A percentile compares a stretch with the other conserved stretches of the same genome.
Conservation (phyloP, 1,140 invertebrate species). For the Drosophila sulfurigaster region DNA sequence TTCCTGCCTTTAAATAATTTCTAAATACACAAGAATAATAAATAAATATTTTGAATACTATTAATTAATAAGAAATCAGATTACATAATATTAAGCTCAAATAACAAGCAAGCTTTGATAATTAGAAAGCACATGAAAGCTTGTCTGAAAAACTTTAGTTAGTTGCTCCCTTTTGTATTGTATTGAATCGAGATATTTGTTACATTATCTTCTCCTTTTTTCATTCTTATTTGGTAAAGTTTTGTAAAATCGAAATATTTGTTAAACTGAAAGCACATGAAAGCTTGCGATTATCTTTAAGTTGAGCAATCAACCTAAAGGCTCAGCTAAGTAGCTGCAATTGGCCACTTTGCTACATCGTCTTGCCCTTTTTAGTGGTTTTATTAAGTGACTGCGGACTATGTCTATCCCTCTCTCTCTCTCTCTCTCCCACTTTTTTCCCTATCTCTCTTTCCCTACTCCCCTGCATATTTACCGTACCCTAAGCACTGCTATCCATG, state of each 20-base stretch:
- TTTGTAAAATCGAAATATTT: no score
- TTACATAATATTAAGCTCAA: no score
- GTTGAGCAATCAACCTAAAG: background rate
- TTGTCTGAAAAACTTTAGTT: no score
- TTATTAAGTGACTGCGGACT: background rate
- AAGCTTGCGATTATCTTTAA: background rate
- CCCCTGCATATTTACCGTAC: background rate
- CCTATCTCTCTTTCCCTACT: background rate
- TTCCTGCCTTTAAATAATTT: no score
- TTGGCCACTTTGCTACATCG: background rate
- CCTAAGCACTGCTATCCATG: slow-evolving; percentile 46
- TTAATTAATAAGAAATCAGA: no score
- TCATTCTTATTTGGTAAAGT: no score
- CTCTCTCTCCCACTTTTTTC: background rate
- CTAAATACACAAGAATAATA: no score
- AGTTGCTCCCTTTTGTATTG: no score
- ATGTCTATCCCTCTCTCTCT: background rate
- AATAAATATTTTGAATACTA: no score
- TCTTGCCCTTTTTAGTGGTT: background rate
- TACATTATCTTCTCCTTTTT: no score
- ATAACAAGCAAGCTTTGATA: no score
- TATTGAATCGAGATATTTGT: no score
- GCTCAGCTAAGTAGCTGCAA: background rate
- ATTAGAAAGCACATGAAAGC: background rate
- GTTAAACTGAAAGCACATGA: background rate